phyloP scores from a whole-genome alignment of 2,113 vertebrate species.

The Oncorhynchus nerka region DNA sequence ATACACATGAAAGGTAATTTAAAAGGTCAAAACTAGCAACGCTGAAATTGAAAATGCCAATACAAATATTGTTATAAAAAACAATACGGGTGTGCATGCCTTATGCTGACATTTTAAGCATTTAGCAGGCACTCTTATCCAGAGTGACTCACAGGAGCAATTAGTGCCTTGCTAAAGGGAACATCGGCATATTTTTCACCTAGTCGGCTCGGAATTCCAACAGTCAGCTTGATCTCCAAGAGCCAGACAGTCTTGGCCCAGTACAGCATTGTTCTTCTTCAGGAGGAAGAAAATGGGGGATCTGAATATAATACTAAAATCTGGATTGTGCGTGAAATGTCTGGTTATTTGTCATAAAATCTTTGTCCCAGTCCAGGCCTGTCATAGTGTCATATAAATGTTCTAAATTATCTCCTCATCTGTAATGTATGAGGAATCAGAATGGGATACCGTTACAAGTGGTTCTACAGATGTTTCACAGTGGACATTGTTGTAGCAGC shows the following conservation, averaged over 20 bases:
- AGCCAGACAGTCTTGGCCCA: background rate
- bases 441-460: constrained; percentile 29
- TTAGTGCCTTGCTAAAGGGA: too few species aligned
- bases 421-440: constrained; percentile 16
- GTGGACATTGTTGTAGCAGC: constrained; percentile 15
- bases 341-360: background rate
- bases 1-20: too few species aligned
- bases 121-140: too few species aligned
- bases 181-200: too few species aligned
- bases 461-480: constrained; percentile 47
- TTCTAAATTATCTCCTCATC: background rate
- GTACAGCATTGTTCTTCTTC: background rate
- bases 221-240: too few species aligned
- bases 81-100: too few species aligned
- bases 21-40: too few species aligned
- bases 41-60: too few species aligned
- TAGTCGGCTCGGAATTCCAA: too few species aligned
- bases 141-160: too few species aligned
- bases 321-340: background rate
- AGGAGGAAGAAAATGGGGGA: background rate
- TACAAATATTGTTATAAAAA: too few species aligned
- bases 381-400: constrained; percentile 5
- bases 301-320: background rate
- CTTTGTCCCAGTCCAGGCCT: background rate
- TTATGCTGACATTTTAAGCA: too few species aligned